A percentile compares a stretch with the other conserved stretches of the same genome.
Evolutionary conservation across 2,113 vertebrate species (phyloP).

Genomic region (Cyprinodon brontotheroides): DNA sequence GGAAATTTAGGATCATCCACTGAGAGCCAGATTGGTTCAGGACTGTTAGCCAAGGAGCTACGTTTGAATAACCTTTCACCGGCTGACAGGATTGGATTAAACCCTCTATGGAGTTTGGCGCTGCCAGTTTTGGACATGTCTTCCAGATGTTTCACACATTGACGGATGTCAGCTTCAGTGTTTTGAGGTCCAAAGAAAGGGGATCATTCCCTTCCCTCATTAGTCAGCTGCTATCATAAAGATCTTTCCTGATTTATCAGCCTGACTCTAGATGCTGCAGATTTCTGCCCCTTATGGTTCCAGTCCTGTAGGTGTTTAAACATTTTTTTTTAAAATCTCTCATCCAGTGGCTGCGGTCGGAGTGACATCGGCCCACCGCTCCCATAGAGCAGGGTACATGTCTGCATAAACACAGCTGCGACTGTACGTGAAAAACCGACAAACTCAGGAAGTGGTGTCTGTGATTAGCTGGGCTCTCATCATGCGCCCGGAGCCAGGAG

Average conservation of each 20-base stretch:
- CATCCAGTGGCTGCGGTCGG: not conserved
- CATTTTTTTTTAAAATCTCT: too few relatives aligned
- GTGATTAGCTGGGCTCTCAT: constrained; percentile 63
- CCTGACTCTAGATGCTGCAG: constrained; percentile 28
- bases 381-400: not conserved
- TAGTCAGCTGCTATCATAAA: constrained; percentile 51
- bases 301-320: constrained; percentile 24
- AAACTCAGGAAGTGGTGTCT: constrained; percentile 69
- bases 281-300: constrained; percentile 50
- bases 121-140: too few relatives aligned
- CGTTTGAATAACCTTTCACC: not conserved
- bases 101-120: not conserved
- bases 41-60: not conserved
- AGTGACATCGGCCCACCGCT: constrained; percentile 14
- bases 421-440: constrained; percentile 36
- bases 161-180: not conserved
- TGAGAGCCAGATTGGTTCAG: too few relatives aligned
- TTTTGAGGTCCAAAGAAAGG: not conserved
- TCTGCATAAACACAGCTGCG: constrained; percentile 34
- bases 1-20: not conserved
- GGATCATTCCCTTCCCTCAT: too few relatives aligned
- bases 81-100: not conserved
- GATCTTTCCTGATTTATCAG: constrained; percentile 57
- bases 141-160: not conserved
- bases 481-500: constrained; percentile 64